Conservation (phyloP, 2,888 invertebrate genomes). For the Laothoe populi region DNA sequence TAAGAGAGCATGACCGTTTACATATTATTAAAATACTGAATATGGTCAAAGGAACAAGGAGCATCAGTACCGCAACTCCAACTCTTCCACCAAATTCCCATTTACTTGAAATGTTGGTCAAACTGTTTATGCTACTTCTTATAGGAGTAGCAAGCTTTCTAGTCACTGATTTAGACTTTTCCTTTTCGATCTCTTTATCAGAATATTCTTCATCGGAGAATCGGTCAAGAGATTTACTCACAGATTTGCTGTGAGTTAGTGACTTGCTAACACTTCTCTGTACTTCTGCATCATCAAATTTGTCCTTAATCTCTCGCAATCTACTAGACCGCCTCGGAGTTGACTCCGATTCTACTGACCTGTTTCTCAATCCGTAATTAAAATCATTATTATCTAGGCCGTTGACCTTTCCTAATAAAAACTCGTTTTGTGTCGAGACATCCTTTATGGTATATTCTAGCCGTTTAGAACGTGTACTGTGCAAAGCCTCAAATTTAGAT, state of each 20-base stretch:
- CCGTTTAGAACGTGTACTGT: slow-evolving; percentile 63
- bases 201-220: slow-evolving; percentile 74
- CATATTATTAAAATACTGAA: slow-evolving; percentile 67
- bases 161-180: slow-evolving; percentile 59
- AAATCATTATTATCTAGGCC: slow-evolving; percentile 58
- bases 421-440: slow-evolving; percentile 50
- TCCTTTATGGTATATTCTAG: slow-evolving; percentile 70
- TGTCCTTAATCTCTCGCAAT: slow-evolving; percentile 60
- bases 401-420: slow-evolving; percentile 58
- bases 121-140: slow-evolving; percentile 57
- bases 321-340: slow-evolving; percentile 67
- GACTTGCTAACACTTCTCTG: slow-evolving; percentile 70
- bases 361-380: slow-evolving; percentile 58
- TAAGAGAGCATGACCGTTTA: slow-evolving; percentile 64
- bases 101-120: slow-evolving; percentile 52
- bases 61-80: slow-evolving; percentile 59
- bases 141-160: slow-evolving; percentile 75
- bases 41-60: slow-evolving; percentile 67
- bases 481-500: slow-evolving; percentile 55
- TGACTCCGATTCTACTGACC: slow-evolving; percentile 57
- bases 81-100: slow-evolving; percentile 75
- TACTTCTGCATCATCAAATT: slow-evolving; percentile 59
- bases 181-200: slow-evolving; percentile 55
- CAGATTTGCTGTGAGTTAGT: slow-evolving; percentile 59
- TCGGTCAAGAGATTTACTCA: slow-evolving; percentile 68